These are phyloP conservation scores for Apodemia duryi DNA, from an alignment of 2,888 invertebrate species.

Conservation along the genomic window DNA sequence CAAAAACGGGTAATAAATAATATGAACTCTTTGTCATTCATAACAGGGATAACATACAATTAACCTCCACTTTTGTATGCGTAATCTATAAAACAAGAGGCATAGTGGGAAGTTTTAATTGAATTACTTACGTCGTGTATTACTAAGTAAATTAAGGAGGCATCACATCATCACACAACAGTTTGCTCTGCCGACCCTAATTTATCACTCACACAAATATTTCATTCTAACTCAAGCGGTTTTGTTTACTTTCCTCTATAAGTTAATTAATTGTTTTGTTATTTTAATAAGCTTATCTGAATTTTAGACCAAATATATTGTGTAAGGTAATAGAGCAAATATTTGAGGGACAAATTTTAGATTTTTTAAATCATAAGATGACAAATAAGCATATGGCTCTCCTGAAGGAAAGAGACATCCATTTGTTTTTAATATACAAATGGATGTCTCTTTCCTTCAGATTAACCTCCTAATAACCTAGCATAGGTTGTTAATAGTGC, in stretches of 20 bases:
- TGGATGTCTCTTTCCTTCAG: too few species aligned
- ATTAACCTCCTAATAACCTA: too few species aligned
- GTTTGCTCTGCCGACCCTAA: constrained; percentile 8
- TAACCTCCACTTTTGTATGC: constrained; percentile 20
- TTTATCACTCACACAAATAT: background rate
- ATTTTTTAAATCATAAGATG: too few species aligned
- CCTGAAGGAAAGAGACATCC: too few species aligned
- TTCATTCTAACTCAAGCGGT: background rate
- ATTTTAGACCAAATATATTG: background rate
- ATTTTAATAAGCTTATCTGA: background rate
- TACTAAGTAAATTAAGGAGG: constrained; percentile 46
- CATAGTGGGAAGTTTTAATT: constrained; percentile 37
- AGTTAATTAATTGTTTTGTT: background rate
- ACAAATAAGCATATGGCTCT: too few species aligned
- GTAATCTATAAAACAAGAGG: constrained; percentile 26
- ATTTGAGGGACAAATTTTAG: too few species aligned
- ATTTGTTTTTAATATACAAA: too few species aligned
- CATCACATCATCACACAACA: constrained; percentile 29
- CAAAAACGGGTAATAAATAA: too few species aligned
- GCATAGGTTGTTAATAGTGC: too few species aligned
- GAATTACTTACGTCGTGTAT: constrained; percentile 37
- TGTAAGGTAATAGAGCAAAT: too few species aligned
- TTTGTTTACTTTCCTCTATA: background rate
- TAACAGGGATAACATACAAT: constrained; percentile 20
- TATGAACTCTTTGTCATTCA: background rate